Evolutionary conservation across 2,888 invertebrate species (phyloP).

Genomic region (Siphonodentalium dalli): DNA sequence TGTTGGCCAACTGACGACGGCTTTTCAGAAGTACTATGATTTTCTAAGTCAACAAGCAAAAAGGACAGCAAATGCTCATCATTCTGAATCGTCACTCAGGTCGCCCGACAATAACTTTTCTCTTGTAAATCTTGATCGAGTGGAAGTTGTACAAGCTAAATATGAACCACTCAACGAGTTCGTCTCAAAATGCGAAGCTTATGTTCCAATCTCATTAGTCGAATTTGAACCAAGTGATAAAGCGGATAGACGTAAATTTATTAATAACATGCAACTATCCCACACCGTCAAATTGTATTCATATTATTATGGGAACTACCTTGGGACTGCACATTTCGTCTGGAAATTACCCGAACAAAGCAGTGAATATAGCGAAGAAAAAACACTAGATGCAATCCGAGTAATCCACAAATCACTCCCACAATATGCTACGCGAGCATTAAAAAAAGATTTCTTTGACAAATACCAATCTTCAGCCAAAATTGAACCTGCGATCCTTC

Average conservation of each 20-base stretch:
- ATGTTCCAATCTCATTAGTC: background rate
- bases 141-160: no score
- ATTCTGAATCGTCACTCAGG: background rate
- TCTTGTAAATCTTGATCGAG: background rate
- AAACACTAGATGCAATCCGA: background rate
- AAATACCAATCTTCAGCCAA: no score
- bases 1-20: background rate
- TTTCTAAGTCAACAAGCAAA: background rate
- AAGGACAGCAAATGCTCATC: no score
- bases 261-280: background rate
- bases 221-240: background rate
- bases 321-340: constrained; percentile 1
- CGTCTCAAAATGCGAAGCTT: background rate
- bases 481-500: no score
- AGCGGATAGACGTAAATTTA: background rate
- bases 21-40: background rate
- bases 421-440: background rate
- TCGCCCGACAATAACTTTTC: constrained; percentile 6
- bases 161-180: no score
- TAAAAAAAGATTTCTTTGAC: no score
- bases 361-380: constrained; percentile 1
- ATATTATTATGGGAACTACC: constrained; percentile 8
- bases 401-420: background rate
- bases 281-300: background rate
- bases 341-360: constrained; percentile 1